Evolutionary conservation across 2,888 invertebrate species (phyloP), one percentile per base, ranked within the genome.

Genomic region (Athetis lepigone): DNA sequence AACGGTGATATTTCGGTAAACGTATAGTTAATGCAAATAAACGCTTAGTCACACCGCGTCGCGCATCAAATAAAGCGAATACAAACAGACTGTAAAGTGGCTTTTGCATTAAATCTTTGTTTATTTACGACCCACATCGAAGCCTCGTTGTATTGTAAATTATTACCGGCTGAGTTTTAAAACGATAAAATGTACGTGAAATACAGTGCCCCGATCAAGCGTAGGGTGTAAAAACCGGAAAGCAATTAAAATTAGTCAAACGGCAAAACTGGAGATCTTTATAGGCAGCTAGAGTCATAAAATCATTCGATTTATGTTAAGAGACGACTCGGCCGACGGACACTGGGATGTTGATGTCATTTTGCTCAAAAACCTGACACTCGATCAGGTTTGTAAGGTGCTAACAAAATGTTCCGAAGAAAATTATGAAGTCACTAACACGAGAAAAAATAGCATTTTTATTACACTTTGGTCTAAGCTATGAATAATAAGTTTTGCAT

Each of bases 161-260:
- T 89, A 92, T 86, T 85, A 81, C 81, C 67, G 76, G 77, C 71
- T 77, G 80, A 85, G 85, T 87, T 88, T 89, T 85, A 86, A 87
- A 90, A 87, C 89, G 83, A 90, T 91, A 90, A 90, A 90, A 85
- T 87, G 78, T 85, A 80, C 84, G 84, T 91, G 85, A 89, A 89
- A 89, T 88, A 89, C 86, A 85, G 83, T 80, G 80, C 82, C 78
- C 82, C 64, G 84, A 89, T 89, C 86, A 84, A 85, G 81, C 83
- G 84, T 70, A 77, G 82, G 82, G 85, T 80, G 84, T 90, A 88
- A 91, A 92, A 90, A 90, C 88, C 80, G 84, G 81, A 84, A 80
- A 85, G 88, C 86, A 88, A 91, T 92, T 90, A 91, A 92, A 92
- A 92, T 92, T 91, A 91, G 89, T 90, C 86, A 90, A 92, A 92